These are phyloP conservation scores for Drosophila bipectinata DNA, from an alignment of 1,140 invertebrate species.

Conservation along the genomic window DNA sequence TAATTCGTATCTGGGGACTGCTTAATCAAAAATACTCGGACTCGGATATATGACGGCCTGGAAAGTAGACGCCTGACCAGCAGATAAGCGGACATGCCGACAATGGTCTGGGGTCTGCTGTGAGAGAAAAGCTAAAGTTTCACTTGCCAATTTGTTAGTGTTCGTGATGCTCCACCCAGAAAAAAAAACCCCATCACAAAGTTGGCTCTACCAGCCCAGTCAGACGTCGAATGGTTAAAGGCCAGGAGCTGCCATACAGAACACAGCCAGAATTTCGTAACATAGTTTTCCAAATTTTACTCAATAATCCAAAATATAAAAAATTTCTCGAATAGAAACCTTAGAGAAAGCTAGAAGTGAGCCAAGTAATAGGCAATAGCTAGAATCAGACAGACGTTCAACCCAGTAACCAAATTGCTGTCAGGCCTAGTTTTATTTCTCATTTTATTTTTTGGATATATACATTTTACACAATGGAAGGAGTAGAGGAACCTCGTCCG, in stretches of 20 bases:
- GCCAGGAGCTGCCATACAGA: neutral
- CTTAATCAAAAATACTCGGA: constrained; percentile 72
- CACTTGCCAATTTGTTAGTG: neutral
- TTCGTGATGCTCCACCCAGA: constrained; percentile 16
- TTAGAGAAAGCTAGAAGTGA: too few species aligned
- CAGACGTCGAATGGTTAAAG: neutral
- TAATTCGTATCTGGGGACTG: constrained; percentile 79
- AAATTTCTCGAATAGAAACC: neutral
- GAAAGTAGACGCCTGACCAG: too few species aligned
- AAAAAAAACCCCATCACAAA: neutral
- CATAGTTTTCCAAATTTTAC: neutral
- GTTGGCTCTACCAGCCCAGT: neutral
- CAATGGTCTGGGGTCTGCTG: neutral
- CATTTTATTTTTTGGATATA: neutral
- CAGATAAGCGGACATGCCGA: neutral
- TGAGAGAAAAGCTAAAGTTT: neutral
- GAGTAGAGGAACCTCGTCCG: neutral
- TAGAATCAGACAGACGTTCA: neutral
- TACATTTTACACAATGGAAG: neutral
- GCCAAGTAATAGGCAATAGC: neutral
- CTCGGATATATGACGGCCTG: constrained; percentile 1
- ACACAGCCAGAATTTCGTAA: neutral
- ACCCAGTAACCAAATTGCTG: neutral
- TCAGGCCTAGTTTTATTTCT: too few species aligned
- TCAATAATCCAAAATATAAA: neutral